These are phyloP conservation scores for Micrastur ruficollis DNA, from an alignment of 2,797 vertebrate species.

Conservation along the genomic window DNA sequence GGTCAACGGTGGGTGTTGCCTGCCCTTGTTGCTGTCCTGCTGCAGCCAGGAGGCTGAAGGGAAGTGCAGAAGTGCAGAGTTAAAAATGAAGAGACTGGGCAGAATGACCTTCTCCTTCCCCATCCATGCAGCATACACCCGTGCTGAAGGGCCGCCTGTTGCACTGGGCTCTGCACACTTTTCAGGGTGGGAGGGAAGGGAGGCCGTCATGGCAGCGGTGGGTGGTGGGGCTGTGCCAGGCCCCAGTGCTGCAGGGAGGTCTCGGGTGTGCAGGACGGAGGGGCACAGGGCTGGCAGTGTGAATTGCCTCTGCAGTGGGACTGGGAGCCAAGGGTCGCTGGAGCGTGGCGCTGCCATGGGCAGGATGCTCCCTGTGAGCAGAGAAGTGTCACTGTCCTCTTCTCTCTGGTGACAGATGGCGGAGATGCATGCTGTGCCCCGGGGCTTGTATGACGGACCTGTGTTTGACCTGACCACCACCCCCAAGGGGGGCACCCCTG, in stretches of 20 bases:
- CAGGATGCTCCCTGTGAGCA: background rate
- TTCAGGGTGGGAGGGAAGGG: background rate
- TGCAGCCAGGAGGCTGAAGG: background rate
- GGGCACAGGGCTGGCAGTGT: background rate
- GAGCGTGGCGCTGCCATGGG: background rate
- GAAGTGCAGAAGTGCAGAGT: background rate
- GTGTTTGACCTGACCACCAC: constrained; percentile 92
- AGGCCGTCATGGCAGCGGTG: background rate
- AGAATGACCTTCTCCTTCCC: background rate
- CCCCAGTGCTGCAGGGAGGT: background rate
- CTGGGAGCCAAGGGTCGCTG: background rate
- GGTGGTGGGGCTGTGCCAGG: background rate
- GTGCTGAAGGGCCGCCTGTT: background rate
- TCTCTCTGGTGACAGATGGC: constrained; percentile 81
- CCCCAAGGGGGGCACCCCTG: constrained; percentile 91
- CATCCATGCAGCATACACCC: background rate
- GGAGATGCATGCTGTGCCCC: constrained; percentile 89
- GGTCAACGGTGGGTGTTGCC: background rate
- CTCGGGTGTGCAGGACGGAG: fast-evolving
- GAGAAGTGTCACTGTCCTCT: background rate
- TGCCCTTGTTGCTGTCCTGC: background rate
- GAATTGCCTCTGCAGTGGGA: background rate
- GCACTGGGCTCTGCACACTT: background rate
- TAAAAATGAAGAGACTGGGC: background rate
- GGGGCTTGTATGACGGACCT: constrained; percentile 95